Base-by-base conservation (phyloP, 2,113 vertebrate genomes). In the Amphiprion percula region DNA sequence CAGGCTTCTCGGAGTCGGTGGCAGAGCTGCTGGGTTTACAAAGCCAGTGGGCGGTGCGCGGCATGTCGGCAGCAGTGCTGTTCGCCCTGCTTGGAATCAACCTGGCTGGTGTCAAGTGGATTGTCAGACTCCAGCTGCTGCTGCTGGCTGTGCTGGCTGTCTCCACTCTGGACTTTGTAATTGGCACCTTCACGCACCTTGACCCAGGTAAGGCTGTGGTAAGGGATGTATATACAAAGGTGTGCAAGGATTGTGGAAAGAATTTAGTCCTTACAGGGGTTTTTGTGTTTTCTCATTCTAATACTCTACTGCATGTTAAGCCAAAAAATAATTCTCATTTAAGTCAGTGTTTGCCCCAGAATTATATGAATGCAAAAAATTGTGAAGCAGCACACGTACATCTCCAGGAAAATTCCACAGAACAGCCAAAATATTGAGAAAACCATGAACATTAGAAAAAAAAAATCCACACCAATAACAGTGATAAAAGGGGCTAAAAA, bases 41-140 rank as follows among this genome's bases (percentile, higher is more conserved):
- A 90, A 96, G 88, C 19, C 96, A 95, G 88, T 98, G 98, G 97
- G 95, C 93, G 0, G 97, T 99, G 41, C 93, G 96, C 0, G 94
- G 95, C 30, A 96, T 99, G 90, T 98, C 98, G 0, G 88, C 95
- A 1, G 94, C 72, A 0, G 96, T 99, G 72, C 94, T 99, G 39
- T 91, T 98, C 4, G 96, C 92, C 8, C 91, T 99, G 91, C 95
- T 99, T n/a, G 97, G 96, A 0, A 98, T 99, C 87, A 99, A 99
- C 89, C 94, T 99, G 76, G 98, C 98, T 0, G 98, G 98, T 0
- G 97, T 99, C 64, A 99, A 97, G 64, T 99, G 98, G 98, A 98
- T 99, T 41, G 95, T 99, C 65, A 94, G 97, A 33, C 96, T 99
- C 21, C 98, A 99, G 90, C 95, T 99, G 69, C 91, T 98, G 71